phyloP scores from a whole-genome alignment of 2,113 vertebrate species.

The Poeciliopsis prolifica region DNA sequence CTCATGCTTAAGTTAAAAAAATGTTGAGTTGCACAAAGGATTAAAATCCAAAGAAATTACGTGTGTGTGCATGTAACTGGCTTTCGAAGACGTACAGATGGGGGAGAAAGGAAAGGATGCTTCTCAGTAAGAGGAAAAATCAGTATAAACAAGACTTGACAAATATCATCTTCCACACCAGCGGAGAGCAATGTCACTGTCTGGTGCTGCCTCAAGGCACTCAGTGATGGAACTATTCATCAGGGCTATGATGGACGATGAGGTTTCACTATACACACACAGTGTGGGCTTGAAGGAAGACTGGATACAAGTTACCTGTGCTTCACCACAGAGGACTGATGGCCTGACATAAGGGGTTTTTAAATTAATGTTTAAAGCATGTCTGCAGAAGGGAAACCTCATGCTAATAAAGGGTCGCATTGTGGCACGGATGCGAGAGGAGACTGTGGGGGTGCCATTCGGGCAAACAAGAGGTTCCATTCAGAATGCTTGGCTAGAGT shows the following conservation, averaged over 20 bases:
- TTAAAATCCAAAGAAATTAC: constrained; percentile 44
- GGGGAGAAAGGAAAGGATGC: constrained; percentile 4
- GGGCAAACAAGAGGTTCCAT: constrained; percentile 71
- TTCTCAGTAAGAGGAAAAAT: constrained; percentile 52
- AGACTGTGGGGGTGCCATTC: constrained; percentile 39
- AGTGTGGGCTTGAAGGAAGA: constrained; percentile 32
- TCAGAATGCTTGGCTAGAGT: constrained; percentile 62
- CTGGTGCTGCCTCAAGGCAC: constrained; percentile 71
- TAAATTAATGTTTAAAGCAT: constrained; percentile 68
- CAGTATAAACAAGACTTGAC: constrained; percentile 78
- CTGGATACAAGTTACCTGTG: constrained; percentile 69
- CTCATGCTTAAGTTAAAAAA: constrained; percentile 55
- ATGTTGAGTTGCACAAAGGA: constrained; percentile 57
- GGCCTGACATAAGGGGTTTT: constrained; percentile 47
- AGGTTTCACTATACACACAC: constrained; percentile 47
- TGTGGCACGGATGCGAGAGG: constrained; percentile 67
- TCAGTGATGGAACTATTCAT: constrained; percentile 77
- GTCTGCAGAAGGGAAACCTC: constrained; percentile 51
- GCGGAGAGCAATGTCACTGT: constrained; percentile 78
- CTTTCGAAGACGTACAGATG: constrained; percentile 2
- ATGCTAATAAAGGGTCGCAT: constrained; percentile 66
- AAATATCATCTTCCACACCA: constrained; percentile 79
- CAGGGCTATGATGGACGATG: constrained; percentile 68
- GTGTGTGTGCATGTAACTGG: constrained; percentile 1
- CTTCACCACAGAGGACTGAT: constrained; percentile 55